phyloP scores from a whole-genome alignment of 2,888 invertebrate species.

The Heliothis peltigera region DNA sequence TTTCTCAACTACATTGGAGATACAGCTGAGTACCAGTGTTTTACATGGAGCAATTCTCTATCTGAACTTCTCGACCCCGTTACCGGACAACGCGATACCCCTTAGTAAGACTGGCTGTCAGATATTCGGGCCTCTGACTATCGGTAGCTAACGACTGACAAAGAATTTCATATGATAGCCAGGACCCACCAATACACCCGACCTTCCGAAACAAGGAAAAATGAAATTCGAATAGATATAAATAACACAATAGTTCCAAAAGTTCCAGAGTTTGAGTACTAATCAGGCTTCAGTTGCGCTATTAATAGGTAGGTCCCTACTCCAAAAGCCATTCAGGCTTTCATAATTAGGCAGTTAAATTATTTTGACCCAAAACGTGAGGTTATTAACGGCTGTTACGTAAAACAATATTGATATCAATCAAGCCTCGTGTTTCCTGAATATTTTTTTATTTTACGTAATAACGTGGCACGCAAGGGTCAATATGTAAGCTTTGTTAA shows the following conservation, averaged over 20 bases:
- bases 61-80: too few species aligned
- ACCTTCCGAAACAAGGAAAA: too few species aligned
- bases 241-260: not conserved
- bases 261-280: not conserved
- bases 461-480: conserved; percentile 33
- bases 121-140: too few species aligned
- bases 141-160: too few species aligned
- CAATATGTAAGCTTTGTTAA: conserved; percentile 9
- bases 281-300: not conserved
- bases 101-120: too few species aligned
- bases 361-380: conserved; percentile 18
- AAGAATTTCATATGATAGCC: too few species aligned
- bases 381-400: conserved; percentile 8
- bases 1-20: too few species aligned
- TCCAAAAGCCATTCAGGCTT: conserved; percentile 2
- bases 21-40: too few species aligned
- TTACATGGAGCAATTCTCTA: too few species aligned
- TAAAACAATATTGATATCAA: conserved; percentile 26
- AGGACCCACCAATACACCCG: too few species aligned
- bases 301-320: not conserved
- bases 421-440: conserved; percentile 44
- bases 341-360: conserved; percentile 6
- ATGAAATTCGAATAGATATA: not conserved
- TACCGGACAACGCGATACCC: too few species aligned
- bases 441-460: conserved; percentile 8